Evolutionary conservation across 2,113 vertebrate genomes (phyloP).

Genomic region (Kryptolebias marmoratus): DNA sequence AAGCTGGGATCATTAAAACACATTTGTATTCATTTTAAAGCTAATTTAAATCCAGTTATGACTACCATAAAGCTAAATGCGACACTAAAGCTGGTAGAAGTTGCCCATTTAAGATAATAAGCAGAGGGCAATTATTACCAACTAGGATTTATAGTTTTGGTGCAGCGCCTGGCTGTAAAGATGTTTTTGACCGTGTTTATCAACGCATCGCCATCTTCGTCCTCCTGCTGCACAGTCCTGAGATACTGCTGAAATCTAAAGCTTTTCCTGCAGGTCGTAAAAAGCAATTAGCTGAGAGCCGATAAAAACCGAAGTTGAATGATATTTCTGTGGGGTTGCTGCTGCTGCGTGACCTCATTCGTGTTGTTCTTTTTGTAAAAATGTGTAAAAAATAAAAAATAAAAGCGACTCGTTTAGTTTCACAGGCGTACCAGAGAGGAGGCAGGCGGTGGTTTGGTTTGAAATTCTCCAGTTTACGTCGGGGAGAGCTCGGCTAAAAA

Average conservation of each 20-base stretch:
- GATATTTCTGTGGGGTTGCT: background rate
- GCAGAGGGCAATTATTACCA: background rate
- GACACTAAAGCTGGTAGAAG: background rate
- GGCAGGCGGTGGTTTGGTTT: background rate
- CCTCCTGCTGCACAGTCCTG: background rate
- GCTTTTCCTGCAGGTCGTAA: conserved; percentile 1
- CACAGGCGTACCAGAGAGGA: background rate
- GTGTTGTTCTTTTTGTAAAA: no score
- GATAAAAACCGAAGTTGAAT: background rate
- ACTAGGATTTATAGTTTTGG: background rate
- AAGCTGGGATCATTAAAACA: no score
- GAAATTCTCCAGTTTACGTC: background rate
- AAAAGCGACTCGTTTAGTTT: no score
- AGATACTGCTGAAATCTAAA: background rate
- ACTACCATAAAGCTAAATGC: background rate
- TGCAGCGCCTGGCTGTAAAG: no score
- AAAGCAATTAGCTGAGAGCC: conserved; percentile 13
- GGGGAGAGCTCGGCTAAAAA: background rate
- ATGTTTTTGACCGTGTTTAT: background rate
- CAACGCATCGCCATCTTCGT: background rate
- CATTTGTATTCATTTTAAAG: background rate
- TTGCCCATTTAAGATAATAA: background rate
- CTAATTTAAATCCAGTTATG: background rate
- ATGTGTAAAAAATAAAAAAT: no score
- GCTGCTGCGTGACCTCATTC: no score